Percentiles rank a stretch among this genome's conserved stretches.
Evolutionary conservation across 2,888 invertebrate species (phyloP).

Genomic region (Drosophila tanythrix): DNA sequence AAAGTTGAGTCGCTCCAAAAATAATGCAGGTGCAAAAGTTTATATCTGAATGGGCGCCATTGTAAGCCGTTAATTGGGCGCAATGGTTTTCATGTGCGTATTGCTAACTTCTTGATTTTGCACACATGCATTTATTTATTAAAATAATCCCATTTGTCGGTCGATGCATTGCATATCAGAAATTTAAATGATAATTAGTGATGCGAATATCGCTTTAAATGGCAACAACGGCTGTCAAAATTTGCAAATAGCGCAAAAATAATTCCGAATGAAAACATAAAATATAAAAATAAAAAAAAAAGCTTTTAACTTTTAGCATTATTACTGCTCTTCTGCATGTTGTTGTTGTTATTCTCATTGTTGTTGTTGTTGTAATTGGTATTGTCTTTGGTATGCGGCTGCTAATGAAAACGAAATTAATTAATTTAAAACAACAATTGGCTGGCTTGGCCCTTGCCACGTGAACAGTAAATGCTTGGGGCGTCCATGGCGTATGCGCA

Average conservation of each 20-base stretch:
- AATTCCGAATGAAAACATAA: conserved; percentile 68
- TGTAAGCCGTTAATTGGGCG: conserved; percentile 55
- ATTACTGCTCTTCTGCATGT: background rate
- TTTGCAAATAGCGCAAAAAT: conserved; percentile 69
- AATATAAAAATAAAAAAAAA: conserved; percentile 71
- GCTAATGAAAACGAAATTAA: conserved; percentile 75
- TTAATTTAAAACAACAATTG: conserved; percentile 77
- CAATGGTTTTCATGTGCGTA: conserved; percentile 35
- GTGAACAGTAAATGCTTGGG: conserved; percentile 37
- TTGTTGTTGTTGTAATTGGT: conserved; percentile 9
- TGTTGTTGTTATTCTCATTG: conserved; percentile 11
- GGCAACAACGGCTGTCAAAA: conserved; percentile 62
- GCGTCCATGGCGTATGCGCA: conserved; percentile 54
- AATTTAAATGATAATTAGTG: conserved; percentile 80
- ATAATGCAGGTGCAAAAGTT: background rate
- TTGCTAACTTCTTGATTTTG: conserved; percentile 64
- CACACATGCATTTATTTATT: conserved; percentile 68
- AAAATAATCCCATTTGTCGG: conserved; percentile 75
- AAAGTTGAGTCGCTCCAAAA: background rate
- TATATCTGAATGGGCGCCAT: conserved; percentile 1
- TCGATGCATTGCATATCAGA: conserved; percentile 51
- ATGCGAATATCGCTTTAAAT: conserved; percentile 73
- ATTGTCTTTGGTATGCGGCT: conserved; percentile 30
- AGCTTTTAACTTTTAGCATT: conserved; percentile 20
- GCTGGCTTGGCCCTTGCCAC: conserved; percentile 31